phyloP scores from a whole-genome alignment of 1,140 invertebrate species.

The Microvelia longipes region DNA sequence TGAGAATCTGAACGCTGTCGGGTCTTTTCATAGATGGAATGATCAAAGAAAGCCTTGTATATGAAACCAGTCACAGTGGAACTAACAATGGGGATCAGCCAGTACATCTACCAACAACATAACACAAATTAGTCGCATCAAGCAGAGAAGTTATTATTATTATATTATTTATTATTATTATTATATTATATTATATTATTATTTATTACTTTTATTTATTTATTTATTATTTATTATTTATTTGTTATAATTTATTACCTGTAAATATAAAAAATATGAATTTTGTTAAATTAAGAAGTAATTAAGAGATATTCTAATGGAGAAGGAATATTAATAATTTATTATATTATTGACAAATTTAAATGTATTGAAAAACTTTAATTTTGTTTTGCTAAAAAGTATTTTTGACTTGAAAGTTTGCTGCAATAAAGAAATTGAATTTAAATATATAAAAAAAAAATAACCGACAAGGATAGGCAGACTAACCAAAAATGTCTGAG shows the following conservation, averaged over 20 bases:
- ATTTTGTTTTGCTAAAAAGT: no score
- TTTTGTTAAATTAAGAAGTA: neutral
- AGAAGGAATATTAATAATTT: no score
- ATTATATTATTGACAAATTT: no score
- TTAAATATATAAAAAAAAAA: no score
- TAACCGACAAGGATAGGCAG: no score
- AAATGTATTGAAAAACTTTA: no score
- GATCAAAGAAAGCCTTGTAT: neutral
- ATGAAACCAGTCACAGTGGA: neutral
- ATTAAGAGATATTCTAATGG: no score
- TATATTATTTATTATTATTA: neutral
- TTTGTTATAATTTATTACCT: neutral
- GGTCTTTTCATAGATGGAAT: neutral
- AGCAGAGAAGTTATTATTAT: neutral
- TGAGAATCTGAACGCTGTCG: neutral
- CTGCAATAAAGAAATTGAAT: no score
- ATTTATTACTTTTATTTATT: neutral
- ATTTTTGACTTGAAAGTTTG: no score
- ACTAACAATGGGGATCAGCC: neutral
- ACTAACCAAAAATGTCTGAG: no score
- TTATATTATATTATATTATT: neutral
- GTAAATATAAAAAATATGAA: neutral
- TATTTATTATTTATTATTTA: neutral
- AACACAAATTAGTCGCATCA: neutral
- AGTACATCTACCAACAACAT: neutral